phyloP scores from a whole-genome alignment of 2,888 invertebrate species.

The Caenorhabditis parvicauda region DNA sequence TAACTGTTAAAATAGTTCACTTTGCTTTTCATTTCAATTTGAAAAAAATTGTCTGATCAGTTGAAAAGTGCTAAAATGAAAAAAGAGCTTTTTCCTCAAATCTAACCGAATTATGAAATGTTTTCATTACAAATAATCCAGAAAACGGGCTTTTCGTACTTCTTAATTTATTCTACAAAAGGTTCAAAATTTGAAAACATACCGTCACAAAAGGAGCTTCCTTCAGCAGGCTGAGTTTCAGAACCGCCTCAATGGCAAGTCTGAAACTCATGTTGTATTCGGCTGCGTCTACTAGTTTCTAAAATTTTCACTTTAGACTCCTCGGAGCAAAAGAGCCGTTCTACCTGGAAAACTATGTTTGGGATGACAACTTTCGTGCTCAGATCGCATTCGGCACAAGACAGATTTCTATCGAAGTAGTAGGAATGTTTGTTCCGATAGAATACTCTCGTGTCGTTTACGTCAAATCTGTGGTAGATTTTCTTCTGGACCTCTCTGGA shows the following conservation, averaged over 20 bases:
- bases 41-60: no score
- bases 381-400: conserved; percentile 47
- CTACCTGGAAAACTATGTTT: conserved; percentile 56
- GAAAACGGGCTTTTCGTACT: no score
- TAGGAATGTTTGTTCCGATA: conserved; percentile 51
- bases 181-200: background rate
- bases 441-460: conserved; percentile 47
- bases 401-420: conserved; percentile 40
- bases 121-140: no score
- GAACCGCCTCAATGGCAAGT: conserved; percentile 32
- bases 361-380: conserved; percentile 48
- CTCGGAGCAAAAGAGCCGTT: background rate
- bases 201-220: conserved; percentile 27
- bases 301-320: background rate
- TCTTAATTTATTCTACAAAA: no score
- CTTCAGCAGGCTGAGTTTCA: conserved; percentile 16
- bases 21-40: no score
- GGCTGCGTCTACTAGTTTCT: conserved; percentile 50
- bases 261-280: conserved; percentile 11
- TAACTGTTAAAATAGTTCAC: no score
- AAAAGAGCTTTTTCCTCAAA: no score
- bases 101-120: no score
- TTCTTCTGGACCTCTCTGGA: conserved; percentile 55
- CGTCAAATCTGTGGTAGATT: conserved; percentile 28
- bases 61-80: no score